Base-by-base conservation (phyloP, 2,888 invertebrate genomes). In the Chrysotoxum bicinctum region DNA sequence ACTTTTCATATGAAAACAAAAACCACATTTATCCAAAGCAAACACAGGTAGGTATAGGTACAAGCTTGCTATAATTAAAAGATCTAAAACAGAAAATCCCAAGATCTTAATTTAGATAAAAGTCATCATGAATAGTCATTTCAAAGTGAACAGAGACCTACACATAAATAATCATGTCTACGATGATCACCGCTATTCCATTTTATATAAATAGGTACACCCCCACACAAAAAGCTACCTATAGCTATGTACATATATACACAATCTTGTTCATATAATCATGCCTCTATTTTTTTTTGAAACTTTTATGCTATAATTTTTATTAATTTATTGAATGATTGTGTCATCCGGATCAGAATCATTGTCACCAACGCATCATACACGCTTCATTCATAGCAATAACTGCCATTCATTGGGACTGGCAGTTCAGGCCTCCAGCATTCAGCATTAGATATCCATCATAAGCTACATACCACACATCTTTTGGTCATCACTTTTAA, bases 251-350 rank as follows among this genome's bases (percentile, higher is more conserved):
- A 32, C 19, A 10, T 12, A 37, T 16, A n/a, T 52, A 45, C 69
- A 72, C 37, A 58, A 70, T 74, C 50, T 62, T 78, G 2, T 54
- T 48, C 7, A 19, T 32, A 19, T 32, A 32, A 23, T 21, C 60
- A 52, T 66, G 52, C 58, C 35, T 48, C 32, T 52, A 32, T 52
- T 58, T 43, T 66, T 30, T 69, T 50, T 54, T 60, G 52, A 45
- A 80, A 62, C 80, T 85, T 80, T 81, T 68, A 35, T 56, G 50
- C 73, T 69, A 30, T 14, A 58, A 35, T 58, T 68, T 40, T 85
- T 69, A 81, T 81, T 85, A 81, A 73, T 68, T 85, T 85, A 85
- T 85, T 85, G 81, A 85, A 85, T 85, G 85, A 85, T 85, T 85
- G 85, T 81, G 85, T 85, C 81, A 85, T 85, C 85, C 85, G 81